Evolutionary conservation across 2,888 invertebrate species (phyloP).

Genomic region (Pristionchus fissidentatus): DNA sequence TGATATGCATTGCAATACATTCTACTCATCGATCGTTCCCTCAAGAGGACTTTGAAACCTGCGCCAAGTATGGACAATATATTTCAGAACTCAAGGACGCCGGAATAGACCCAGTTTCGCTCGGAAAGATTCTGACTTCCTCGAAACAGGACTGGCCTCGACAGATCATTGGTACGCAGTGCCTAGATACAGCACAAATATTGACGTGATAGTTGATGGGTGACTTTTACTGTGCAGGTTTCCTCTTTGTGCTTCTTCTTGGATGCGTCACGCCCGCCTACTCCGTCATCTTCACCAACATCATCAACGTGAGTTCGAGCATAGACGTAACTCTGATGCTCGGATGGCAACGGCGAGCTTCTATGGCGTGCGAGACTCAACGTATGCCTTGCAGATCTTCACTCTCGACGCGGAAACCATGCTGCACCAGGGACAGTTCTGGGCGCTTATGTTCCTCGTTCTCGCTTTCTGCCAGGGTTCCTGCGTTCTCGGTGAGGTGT

Average conservation of each 20-base stretch:
- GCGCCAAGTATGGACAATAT: no score
- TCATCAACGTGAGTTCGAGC: slow-evolving; percentile 63
- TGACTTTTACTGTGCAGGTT: not conserved
- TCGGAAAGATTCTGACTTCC: slow-evolving; percentile 35
- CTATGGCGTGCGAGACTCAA: not conserved
- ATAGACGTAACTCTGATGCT: no score
- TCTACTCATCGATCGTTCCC: no score
- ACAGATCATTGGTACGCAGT: slow-evolving; percentile 20
- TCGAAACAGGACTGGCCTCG: slow-evolving; percentile 29
- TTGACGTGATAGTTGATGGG: not conserved
- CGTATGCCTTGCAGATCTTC: slow-evolving; percentile 56
- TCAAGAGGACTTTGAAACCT: no score
- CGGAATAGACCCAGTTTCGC: slow-evolving; percentile 48
- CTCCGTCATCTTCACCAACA: slow-evolving; percentile 77
- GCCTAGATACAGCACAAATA: no score
- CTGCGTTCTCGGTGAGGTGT: slow-evolving; percentile 70
- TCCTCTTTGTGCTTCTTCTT: slow-evolving; percentile 32
- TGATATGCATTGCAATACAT: not conserved
- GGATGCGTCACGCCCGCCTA: slow-evolving; percentile 77
- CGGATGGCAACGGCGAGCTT: no score
- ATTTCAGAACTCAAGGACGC: slow-evolving; percentile 59
- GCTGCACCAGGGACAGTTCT: slow-evolving; percentile 76
- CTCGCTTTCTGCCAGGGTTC: slow-evolving; percentile 76
- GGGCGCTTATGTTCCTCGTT: slow-evolving; percentile 76
- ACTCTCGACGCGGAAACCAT: slow-evolving; percentile 71